phyloP scores from a whole-genome alignment of 2,797 vertebrate species.

The Thalassophryne amazonica region DNA sequence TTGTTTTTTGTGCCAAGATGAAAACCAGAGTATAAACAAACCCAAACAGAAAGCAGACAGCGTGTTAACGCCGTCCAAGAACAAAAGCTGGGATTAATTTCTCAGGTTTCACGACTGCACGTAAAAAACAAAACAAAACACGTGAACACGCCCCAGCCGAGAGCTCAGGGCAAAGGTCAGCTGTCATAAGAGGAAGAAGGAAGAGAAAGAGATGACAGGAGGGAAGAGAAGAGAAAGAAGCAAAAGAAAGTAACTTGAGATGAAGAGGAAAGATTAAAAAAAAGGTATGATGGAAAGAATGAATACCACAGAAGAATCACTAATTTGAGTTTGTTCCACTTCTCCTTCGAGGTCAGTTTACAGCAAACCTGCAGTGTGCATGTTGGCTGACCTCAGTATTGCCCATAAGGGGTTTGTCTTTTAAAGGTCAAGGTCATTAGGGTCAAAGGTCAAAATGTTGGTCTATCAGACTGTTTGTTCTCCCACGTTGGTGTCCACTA shows the following conservation, averaged over 20 bases:
- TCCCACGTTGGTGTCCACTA: too few species aligned
- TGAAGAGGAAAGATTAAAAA: background rate
- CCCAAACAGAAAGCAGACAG: conserved; percentile 47
- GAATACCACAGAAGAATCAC: too few species aligned
- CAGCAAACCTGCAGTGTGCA: too few species aligned
- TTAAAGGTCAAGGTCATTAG: too few species aligned
- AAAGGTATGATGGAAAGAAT: background rate
- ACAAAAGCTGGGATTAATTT: conserved; percentile 64
- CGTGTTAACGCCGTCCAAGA: conserved; percentile 18
- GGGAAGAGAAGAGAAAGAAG: too few species aligned
- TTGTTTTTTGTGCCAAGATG: conserved; percentile 32
- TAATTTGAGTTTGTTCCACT: too few species aligned
- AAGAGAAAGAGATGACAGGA: background rate
- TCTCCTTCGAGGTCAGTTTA: too few species aligned
- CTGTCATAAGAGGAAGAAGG: background rate
- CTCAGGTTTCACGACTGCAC: conserved; percentile 53
- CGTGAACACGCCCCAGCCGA: conserved; percentile 33
- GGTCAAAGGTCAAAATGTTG: too few species aligned
- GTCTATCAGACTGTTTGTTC: too few species aligned
- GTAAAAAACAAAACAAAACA: conserved; percentile 34
- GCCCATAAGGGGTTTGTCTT: too few species aligned
- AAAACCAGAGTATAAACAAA: conserved; percentile 49
- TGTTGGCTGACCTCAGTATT: too few species aligned
- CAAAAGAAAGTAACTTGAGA: too few species aligned
- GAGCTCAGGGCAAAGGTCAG: conserved; percentile 33